Base-by-base conservation (phyloP, 2,113 vertebrate genomes). In the Myotis lucifugus region DNA sequence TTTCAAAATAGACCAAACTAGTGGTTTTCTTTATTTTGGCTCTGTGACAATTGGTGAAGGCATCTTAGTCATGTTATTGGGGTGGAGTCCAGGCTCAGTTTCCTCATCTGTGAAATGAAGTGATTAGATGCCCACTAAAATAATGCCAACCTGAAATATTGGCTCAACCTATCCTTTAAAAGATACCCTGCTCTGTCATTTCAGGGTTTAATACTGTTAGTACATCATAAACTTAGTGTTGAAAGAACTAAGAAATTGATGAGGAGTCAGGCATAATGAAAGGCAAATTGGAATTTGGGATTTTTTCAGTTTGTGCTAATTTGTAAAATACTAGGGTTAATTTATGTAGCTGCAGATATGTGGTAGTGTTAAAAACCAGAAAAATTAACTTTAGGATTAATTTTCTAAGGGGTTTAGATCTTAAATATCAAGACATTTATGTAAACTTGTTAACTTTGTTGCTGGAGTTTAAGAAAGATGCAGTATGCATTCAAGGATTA, bases 291-390 rank as follows among this genome's bases (percentile, higher is more conserved):
- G 34, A 93, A 86, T 91, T 85, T 88, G 42, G 19, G 61, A n/a
- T 94, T 82, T 74, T 79, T 90, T 50, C 23, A 84, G 72, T 82
- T 81, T 70, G 61, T 83, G 66, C 48, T 94, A 88, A 85, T 61
- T 64, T 91, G 19, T 77, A 19, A 73, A 90, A 88, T 34, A 56
- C 61, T 61, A 94, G 84, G 67, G 90, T 21, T 40, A 70, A 67
- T 50, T 92, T 97, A 73, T 78, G 74, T 59, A 64, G 40, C 89
- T 91, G 54, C 54, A 96, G 97, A 88, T 88, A 95, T 72, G 64
- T 66, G 46, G 15, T 61, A 61, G 37, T 66, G 72, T 82, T 94
- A 91, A 86, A 89, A 95, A 88, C 34, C 9, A 87, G 70, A 81
- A 96, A 96, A 56, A 84, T 81, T 7, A 48, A 42, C 85, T 95